phyloP scores from a whole-genome alignment of 2,797 vertebrate genomes.

The Halcyon smyrnensis region DNA sequence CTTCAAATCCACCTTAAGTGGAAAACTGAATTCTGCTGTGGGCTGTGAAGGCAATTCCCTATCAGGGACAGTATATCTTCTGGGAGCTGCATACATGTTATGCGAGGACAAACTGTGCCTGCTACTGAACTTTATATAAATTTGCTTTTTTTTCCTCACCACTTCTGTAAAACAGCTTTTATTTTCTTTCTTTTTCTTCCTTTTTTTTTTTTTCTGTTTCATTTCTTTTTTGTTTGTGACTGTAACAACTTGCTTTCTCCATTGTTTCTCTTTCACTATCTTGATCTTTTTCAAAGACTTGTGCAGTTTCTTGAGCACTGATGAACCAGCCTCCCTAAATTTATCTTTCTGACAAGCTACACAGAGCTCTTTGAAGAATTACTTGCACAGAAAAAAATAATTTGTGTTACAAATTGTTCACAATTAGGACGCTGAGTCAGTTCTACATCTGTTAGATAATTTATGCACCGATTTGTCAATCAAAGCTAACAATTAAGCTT shows the following conservation, averaged over 20 bases:
- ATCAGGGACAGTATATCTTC: not conserved
- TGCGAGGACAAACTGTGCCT: not conserved
- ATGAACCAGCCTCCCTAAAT: not conserved
- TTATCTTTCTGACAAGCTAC: not conserved
- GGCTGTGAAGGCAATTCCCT: not conserved
- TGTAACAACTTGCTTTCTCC: not conserved
- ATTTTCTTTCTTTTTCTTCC: not conserved
- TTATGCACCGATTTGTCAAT: not conserved
- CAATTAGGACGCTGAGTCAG: not conserved
- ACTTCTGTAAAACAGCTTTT: not conserved
- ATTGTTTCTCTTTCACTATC: not conserved
- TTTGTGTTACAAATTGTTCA: constrained; percentile 1
- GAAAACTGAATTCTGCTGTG: constrained; percentile 10
- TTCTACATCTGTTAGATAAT: not conserved
- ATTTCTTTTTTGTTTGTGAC: not conserved
- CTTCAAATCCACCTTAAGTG: not conserved
- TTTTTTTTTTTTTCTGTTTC: accelerated
- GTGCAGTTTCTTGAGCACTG: not conserved
- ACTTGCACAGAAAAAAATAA: not conserved
- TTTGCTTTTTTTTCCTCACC: not conserved
- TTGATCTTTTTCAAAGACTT: not conserved
- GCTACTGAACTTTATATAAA: not conserved
- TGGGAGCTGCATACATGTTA: accelerated
- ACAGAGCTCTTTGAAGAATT: not conserved
- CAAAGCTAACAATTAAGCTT: constrained; percentile 1